Conservation (phyloP, 1,140 invertebrate genomes). For the Brachionus asplanchnoidis region DNA sequence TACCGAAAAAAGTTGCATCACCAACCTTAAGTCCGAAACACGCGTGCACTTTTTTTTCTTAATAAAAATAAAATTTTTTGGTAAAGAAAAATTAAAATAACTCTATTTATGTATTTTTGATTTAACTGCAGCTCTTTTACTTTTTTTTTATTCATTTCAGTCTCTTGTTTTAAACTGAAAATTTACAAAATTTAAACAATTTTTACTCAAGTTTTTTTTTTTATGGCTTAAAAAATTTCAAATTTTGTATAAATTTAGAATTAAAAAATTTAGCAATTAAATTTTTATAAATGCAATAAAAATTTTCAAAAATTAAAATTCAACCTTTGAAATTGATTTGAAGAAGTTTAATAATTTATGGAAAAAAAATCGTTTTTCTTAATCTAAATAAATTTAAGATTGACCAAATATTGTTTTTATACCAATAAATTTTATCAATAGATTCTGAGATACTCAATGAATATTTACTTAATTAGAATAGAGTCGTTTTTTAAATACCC, state of each 20-base stretch:
- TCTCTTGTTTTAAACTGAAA: not conserved
- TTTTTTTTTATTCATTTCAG: not conserved
- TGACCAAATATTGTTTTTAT: too few species aligned
- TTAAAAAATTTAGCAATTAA: too few species aligned
- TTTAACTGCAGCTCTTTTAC: not conserved
- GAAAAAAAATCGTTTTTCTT: too few species aligned
- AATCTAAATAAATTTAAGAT: too few species aligned
- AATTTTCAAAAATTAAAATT: too few species aligned
- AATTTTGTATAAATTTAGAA: not conserved
- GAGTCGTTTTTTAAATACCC: too few species aligned
- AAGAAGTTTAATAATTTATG: too few species aligned
- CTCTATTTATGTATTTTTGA: not conserved
- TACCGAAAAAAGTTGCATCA: constrained; percentile 43
- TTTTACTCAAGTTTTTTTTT: not conserved
- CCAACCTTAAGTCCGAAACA: constrained; percentile 14
- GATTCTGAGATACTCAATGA: too few species aligned
- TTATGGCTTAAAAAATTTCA: not conserved
- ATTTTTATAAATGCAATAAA: too few species aligned
- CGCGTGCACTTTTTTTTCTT: not conserved
- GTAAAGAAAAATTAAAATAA: not conserved
- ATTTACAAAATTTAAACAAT: not conserved
- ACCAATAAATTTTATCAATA: too few species aligned
- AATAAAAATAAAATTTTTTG: not conserved
- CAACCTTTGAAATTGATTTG: too few species aligned
- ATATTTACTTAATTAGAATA: too few species aligned